Base-by-base conservation (phyloP, 2,113 vertebrate genomes). In the Cromileptes altivelis region DNA sequence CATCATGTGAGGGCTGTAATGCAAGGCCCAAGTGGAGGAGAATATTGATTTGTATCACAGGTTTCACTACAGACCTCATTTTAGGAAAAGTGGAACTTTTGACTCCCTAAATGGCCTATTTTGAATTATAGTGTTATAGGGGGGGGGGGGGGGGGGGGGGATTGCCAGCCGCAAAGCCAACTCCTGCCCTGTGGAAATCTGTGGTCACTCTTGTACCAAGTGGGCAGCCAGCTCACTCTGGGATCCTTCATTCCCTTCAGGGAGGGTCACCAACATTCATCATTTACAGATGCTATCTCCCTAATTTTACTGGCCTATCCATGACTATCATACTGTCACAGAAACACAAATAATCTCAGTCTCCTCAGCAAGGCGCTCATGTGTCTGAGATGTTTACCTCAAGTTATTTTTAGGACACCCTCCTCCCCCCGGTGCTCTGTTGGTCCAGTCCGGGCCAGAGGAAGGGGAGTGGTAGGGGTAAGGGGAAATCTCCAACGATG, bases 361-460 rank as follows among this genome's bases (percentile, higher is more conserved):
- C 21, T 50, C 67, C 60, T 50, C 45, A 0, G 56, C 47, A 47
- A 33, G 58, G 53, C 68, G 6, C 45, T 74, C 82, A 25, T 45
- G 11, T 68, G 50, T 85, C 76, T 65, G 33, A 62, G 75, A 57
- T 68, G 53, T 76, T 67, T 67, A 80, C 72, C 33, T 13, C 0
- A 7, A 83, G 80, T 78, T 92, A 90, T 92, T 91, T 91, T 89
- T 91, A 89, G 90, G 83, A 76, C 2, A 4, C 33, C 18, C 12
- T 45, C 0, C 14, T 3, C 23, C 64, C 47, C 13, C 12, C 42
- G 74, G 33, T 49, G 72, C 69, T 88, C 33, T 81, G 85, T 81
- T 92, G 93, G 94, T 91, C 88, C 49, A 27, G 75, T 78, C 92
- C 85, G 49, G 80, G 62, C 68, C 74, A 75, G 82, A 89, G 88